These are phyloP conservation scores for Hymenochirus boettgeri DNA, from an alignment of 2,113 vertebrate genomes.

Conservation along the genomic window DNA sequence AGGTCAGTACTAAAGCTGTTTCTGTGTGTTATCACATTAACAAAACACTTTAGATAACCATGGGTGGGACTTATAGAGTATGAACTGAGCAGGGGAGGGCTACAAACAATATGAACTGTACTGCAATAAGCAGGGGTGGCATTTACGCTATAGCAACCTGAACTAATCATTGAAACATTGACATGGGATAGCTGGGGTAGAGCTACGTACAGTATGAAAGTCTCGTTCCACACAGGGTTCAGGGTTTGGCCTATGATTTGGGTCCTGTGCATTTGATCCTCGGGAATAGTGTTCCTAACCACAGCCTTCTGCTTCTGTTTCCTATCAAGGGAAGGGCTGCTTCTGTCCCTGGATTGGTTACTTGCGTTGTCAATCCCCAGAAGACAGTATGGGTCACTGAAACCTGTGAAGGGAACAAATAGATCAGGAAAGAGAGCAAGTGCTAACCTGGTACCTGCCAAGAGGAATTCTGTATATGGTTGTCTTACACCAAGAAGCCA, in stretches of 20 bases:
- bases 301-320: slow-evolving; percentile 77
- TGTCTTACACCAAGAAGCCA: not conserved
- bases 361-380: slow-evolving; percentile 72
- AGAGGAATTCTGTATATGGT: not conserved
- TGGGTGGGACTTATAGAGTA: too few relatives aligned
- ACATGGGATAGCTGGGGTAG: not conserved
- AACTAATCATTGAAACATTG: too few relatives aligned
- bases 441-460: too few relatives aligned
- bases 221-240: slow-evolving; percentile 90
- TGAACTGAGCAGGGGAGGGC: too few relatives aligned
- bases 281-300: slow-evolving; percentile 72
- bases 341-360: slow-evolving; percentile 29
- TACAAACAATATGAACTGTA: too few relatives aligned
- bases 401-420: slow-evolving; percentile 58
- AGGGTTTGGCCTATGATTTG: slow-evolving; percentile 83
- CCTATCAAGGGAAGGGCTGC: slow-evolving; percentile 48
- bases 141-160: too few relatives aligned
- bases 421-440: not conserved
- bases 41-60: too few relatives aligned
- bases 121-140: too few relatives aligned
- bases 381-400: slow-evolving; percentile 92
- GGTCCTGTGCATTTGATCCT: slow-evolving; percentile 79
- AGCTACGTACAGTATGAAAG: slow-evolving; percentile 78
- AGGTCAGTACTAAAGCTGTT: not conserved
- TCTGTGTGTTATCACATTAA: too few relatives aligned